Evolutionary conservation across 2,113 vertebrate genomes (phyloP), one percentile per base, ranked within the genome.

Genomic region (Lamprologus callipterus): DNA sequence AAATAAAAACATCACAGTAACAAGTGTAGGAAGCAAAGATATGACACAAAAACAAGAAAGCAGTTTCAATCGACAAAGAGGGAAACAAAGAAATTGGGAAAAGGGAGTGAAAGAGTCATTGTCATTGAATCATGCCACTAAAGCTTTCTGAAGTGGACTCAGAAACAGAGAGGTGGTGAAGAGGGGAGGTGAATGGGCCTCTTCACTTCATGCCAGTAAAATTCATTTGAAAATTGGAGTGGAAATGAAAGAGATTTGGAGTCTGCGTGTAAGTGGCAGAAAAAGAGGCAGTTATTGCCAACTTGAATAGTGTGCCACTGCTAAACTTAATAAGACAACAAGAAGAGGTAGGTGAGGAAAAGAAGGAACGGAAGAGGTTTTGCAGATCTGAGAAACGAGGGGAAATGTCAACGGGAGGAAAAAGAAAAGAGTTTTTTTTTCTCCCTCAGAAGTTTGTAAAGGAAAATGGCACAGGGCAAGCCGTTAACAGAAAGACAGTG

Each of bases 391-490:
- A 33, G 81, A 79, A 85, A 19, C 16, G 60, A 86, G 79, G 84
- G 78, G 51, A 92, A 93, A 94, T 90, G 91, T 94, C 91, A 92
- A 28, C 8, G 4, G 35, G 35, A 16, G 88, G 92, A 93, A 93
- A 91, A 75, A 81, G 42, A 79, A 83, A 81, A 47, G 26, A 70
- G 23, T 0, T 10, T 42, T 70, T 84, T 84, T 90, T 87, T 6
- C 9, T 7, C 17, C 21, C 16, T 84, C 21, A 31, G 17, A 87
- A 81, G 78, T 83, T 88, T 89, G 55, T 86, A 82, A 86, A 85
- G 88, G 88, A 91, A 87, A 93, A 91, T 86, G 82, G 83, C 81
- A 88, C 79, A 81, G 83, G 85, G 84, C 54, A 54, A 42, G 84
- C 37, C 2, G n/a, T n/a, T 17, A 55, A 65, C 60, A 89, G 83